These are phyloP conservation scores for Chionomys nivalis DNA, from an alignment of 2,113 vertebrate genomes.

Conservation along the genomic window DNA sequence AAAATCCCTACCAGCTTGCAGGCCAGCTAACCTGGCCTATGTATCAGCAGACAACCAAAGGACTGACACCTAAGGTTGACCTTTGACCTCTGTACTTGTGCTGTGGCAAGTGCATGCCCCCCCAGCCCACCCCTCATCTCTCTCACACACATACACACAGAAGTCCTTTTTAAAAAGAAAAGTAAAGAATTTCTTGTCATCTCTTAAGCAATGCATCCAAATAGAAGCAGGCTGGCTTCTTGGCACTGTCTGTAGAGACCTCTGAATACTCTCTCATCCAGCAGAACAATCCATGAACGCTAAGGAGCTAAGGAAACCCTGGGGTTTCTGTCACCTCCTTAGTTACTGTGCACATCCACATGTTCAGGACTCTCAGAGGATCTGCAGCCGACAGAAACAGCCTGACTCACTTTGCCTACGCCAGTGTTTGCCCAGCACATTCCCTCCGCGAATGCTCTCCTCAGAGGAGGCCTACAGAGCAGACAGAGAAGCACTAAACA, in stretches of 20 bases:
- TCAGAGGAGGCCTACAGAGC: not conserved
- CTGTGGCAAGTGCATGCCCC: not conserved
- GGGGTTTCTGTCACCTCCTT: not conserved
- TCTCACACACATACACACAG: not conserved
- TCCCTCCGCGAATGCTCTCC: not conserved
- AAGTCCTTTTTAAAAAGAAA: not conserved
- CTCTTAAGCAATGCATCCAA: not conserved
- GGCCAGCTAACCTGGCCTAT: not conserved
- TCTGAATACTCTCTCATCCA: not conserved
- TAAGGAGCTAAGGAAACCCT: not conserved
- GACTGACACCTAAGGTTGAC: not conserved
- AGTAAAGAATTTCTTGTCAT: not conserved
- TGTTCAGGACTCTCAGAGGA: not conserved
- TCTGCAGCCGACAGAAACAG: not conserved
- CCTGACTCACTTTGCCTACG: not conserved
- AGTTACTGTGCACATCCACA: not conserved
- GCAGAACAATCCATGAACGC: not conserved
- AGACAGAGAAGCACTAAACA: slow-evolving; percentile 3
- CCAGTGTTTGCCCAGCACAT: not conserved
- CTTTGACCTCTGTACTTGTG: not conserved
- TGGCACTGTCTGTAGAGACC: not conserved
- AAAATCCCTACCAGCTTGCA: not conserved
- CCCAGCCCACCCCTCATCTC: not conserved
- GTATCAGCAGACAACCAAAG: no score
- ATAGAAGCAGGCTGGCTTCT: not conserved